phyloP scores from a whole-genome alignment of 2,888 invertebrate species.

The Heliconius aoede region DNA sequence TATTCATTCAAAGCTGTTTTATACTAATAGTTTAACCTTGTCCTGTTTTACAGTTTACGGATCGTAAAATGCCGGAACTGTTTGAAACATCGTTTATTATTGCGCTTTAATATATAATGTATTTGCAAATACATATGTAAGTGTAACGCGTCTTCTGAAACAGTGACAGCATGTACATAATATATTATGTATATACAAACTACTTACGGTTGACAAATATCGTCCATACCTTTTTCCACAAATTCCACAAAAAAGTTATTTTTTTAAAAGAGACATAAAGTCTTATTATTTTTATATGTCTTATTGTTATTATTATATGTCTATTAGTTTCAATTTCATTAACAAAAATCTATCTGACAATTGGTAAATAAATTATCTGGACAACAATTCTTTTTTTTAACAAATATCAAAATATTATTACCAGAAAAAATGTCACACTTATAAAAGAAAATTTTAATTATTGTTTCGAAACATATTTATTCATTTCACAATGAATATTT shows the following conservation, averaged over 20 bases:
- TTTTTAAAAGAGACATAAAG: background rate
- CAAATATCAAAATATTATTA: background rate
- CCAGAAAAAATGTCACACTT: background rate
- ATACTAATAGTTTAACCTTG: constrained; percentile 43
- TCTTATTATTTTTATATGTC: too few species aligned
- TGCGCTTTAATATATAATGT: constrained; percentile 1
- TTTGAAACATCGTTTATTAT: constrained; percentile 24
- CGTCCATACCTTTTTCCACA: too few species aligned
- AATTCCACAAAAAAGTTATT: background rate
- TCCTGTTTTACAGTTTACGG: constrained; percentile 43
- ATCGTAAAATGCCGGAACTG: constrained; percentile 47
- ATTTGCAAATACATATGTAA: constrained; percentile 2
- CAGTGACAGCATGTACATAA: background rate
- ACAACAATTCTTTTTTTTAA: too few species aligned
- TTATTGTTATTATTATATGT: too few species aligned
- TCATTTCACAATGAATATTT: constrained; percentile 28
- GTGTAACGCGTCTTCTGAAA: background rate
- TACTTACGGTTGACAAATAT: too few species aligned
- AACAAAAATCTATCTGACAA: background rate
- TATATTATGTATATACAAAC: too few species aligned
- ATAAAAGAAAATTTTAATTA: background rate
- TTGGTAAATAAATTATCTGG: too few species aligned
- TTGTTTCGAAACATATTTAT: background rate
- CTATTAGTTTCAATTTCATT: background rate
- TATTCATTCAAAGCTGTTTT: constrained; percentile 23